Conservation (phyloP, 2,888 invertebrate species). For the Eupithecia vulgata region DNA sequence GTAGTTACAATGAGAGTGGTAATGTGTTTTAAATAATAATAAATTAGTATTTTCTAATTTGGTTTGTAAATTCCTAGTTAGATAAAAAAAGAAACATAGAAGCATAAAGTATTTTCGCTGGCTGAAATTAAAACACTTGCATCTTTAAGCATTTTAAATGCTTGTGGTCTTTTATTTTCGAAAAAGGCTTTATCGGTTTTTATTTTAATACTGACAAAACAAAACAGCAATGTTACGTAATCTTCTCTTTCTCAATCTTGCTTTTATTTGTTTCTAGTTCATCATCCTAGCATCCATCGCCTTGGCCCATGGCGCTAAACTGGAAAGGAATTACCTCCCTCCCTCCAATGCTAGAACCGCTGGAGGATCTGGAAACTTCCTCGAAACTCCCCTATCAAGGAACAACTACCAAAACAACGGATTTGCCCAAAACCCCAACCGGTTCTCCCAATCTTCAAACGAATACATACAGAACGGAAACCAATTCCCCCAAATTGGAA, state of each 20-base stretch:
- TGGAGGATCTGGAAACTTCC: constrained; percentile 63
- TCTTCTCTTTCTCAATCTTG: not conserved
- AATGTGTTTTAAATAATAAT: not conserved
- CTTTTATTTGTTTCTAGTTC: constrained; percentile 57
- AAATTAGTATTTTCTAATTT: not conserved
- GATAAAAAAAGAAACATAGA: not conserved
- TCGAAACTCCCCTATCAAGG: constrained; percentile 58
- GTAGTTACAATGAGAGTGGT: constrained; percentile 69
- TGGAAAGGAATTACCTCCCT: constrained; percentile 74
- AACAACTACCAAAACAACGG: constrained; percentile 34
- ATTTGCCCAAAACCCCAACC: constrained; percentile 28
- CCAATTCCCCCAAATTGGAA: constrained; percentile 17
- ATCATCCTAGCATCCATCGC: constrained; percentile 63
- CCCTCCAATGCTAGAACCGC: constrained; percentile 62
- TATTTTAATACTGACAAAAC: not conserved
- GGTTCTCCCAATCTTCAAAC: constrained; percentile 5
- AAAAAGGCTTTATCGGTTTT: not conserved
- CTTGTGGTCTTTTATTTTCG: not conserved
- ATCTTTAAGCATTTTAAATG: not conserved
- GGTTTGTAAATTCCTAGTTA: not conserved
- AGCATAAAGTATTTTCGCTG: not conserved
- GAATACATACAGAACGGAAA: constrained; percentile 11
- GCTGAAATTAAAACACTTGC: not conserved
- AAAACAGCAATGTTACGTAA: not conserved
- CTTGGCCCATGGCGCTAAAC: constrained; percentile 66